Percentiles rank a stretch among this genome's conserved stretches.
phyloP scores from a whole-genome alignment of 2,113 vertebrate genomes.

The Echinops telfairi region DNA sequence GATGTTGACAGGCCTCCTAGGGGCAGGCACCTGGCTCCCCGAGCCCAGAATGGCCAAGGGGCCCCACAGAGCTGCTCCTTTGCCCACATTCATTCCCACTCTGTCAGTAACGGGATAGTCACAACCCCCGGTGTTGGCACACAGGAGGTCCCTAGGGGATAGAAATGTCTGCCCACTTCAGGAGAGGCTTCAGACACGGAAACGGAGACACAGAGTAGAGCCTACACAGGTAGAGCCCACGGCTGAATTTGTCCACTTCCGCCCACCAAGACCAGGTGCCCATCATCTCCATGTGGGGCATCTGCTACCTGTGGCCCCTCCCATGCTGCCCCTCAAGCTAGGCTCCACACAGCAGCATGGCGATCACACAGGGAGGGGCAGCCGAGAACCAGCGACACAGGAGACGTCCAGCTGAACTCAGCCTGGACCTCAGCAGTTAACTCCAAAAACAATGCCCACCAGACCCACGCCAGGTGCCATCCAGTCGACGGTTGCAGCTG shows the following conservation, averaged over 20 bases:
- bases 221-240: not conserved
- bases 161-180: not conserved
- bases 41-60: too few species aligned
- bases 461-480: not conserved
- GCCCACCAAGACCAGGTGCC: not conserved
- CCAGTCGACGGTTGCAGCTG: not conserved
- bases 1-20: not conserved
- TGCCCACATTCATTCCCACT: not conserved
- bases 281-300: not conserved
- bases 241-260: not conserved
- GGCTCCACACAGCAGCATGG: not conserved
- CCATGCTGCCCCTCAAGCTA: too few species aligned
- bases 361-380: too few species aligned
- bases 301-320: not conserved
- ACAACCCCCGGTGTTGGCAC: not conserved
- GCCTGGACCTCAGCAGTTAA: not conserved
- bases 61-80: not conserved
- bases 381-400: not conserved
- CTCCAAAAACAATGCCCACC: not conserved
- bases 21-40: too few species aligned
- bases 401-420: not conserved
- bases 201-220: not conserved
- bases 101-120: too few species aligned
- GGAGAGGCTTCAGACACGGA: not conserved
- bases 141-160: not conserved